A percentile compares a stretch with the other conserved stretches of the same genome.
phyloP scores from a whole-genome alignment of 2,888 invertebrate species.

The Dynastes hyllus region DNA sequence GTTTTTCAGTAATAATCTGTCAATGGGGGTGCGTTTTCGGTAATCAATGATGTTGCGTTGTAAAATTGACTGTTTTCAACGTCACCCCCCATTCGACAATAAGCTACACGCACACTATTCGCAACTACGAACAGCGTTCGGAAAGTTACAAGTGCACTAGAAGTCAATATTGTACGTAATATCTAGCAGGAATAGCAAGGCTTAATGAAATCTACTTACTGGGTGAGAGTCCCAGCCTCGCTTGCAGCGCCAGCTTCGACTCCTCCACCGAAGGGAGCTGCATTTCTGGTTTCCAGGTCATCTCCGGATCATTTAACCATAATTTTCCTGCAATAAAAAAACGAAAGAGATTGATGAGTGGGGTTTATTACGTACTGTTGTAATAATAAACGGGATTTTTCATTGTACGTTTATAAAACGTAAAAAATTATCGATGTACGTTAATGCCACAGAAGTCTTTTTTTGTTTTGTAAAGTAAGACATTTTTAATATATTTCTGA shows the following conservation, averaged over 20 bases:
- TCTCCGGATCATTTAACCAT: slow-evolving; percentile 71
- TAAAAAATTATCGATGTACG: slow-evolving; percentile 10
- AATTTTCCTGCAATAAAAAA: slow-evolving; percentile 69
- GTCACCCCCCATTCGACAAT: slow-evolving; percentile 38
- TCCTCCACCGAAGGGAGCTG: slow-evolving; percentile 70
- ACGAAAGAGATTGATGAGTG: not conserved
- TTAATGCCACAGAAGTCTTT: too few species aligned
- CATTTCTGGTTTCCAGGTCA: slow-evolving; percentile 71
- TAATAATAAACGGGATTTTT: not conserved
- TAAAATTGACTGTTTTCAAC: slow-evolving; percentile 61
- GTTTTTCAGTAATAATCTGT: slow-evolving; percentile 67
- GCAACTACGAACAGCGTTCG: not conserved
- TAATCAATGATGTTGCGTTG: slow-evolving; percentile 66
- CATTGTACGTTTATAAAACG: slow-evolving; percentile 9
- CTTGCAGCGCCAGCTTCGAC: slow-evolving; percentile 70
- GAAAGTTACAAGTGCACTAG: slow-evolving; percentile 31
- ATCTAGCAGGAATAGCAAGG: not conserved
- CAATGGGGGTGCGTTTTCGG: slow-evolving; percentile 65
- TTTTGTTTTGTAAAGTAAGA: too few species aligned
- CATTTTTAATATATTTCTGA: too few species aligned
- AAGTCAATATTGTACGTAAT: not conserved
- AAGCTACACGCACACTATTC: slow-evolving; percentile 4
- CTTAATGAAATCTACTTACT: slow-evolving; percentile 65
- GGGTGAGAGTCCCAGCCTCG: slow-evolving; percentile 70
- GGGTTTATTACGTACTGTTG: not conserved